Conservation (phyloP, 2,797 vertebrate genomes). For the Novumbra hubbsi region DNA sequence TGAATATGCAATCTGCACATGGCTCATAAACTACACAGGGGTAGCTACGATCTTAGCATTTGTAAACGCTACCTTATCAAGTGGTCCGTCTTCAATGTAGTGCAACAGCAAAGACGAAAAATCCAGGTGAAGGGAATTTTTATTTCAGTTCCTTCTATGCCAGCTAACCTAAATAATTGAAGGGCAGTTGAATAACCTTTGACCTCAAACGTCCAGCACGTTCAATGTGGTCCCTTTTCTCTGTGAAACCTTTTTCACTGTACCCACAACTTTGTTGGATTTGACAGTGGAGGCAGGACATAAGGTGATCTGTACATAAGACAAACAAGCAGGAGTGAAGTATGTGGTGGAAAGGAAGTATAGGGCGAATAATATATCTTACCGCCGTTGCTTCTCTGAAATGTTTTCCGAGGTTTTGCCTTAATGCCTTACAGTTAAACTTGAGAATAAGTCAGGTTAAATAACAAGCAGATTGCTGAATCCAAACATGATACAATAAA, state of each 20-base stretch:
- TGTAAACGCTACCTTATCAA: neutral
- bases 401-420: neutral
- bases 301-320: neutral
- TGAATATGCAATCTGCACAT: neutral
- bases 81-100: too few relatives aligned
- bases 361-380: neutral
- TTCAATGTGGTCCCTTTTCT: neutral
- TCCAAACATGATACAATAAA: neutral
- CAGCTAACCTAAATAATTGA: neutral
- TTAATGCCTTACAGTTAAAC: neutral
- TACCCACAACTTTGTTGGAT: neutral
- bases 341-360: slow-evolving; percentile 11
- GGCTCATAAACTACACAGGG: neutral
- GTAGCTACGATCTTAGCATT: neutral
- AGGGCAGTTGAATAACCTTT: neutral
- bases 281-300: neutral
- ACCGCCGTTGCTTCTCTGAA: neutral
- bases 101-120: neutral
- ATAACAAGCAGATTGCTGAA: neutral
- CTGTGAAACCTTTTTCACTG: neutral
- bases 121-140: neutral
- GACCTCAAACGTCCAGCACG: neutral
- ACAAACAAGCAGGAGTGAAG: slow-evolving; percentile 13
- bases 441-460: neutral
- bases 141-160: neutral